Base-by-base conservation (phyloP, 2,113 vertebrate species). In the Catagonus wagneri region DNA sequence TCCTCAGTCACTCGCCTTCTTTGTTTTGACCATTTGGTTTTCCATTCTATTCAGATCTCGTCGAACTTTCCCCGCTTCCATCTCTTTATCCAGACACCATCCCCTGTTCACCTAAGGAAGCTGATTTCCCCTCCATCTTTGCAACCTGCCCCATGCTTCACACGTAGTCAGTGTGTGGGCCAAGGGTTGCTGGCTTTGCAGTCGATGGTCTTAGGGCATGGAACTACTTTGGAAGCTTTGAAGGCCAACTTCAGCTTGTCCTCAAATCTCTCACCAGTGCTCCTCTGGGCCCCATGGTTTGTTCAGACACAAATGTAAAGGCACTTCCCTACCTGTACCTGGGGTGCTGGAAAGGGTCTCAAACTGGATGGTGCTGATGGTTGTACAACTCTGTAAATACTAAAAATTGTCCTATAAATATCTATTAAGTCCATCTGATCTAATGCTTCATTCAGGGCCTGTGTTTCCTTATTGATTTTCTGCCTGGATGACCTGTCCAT, bases 71-170 rank as follows among this genome's bases (percentile, higher is more conserved):
- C 96, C 96, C 97, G 98, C 96, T 98, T 97, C 97, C 89, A 92
- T 97, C 96, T 98, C 96, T 98, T 98, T 98, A 97, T 94, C 97
- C 98, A 98, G 97, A 97, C 97, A 96, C 93, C 93, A 98, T 94
- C 86, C 92, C 92, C 97, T 98, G 98, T 98, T 98, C 98, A 98
- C 97, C 98, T 98, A 96, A 98, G 81, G 92, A 98, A 98, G 98
- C 98, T 98, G 98, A 83, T 91, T 94, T 94, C 79, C 75, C 65
- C 54, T 20, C 32, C 6, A 16, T 97, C 96, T 98, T 97, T 96
- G 52, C 69, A 92, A 1, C 11, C 44, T 50, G 56, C 74, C 20
- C 36, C 36, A 52, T 17, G 69, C 75, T 83, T 87, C 9, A 56
- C 6, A 22, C 32, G 29, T 32, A 76, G 68, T 85, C 44, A 75